Evolutionary conservation across 2,797 vertebrate genomes (phyloP), one percentile per base, ranked within the genome.

Genomic region (Antrozous pallidus): DNA sequence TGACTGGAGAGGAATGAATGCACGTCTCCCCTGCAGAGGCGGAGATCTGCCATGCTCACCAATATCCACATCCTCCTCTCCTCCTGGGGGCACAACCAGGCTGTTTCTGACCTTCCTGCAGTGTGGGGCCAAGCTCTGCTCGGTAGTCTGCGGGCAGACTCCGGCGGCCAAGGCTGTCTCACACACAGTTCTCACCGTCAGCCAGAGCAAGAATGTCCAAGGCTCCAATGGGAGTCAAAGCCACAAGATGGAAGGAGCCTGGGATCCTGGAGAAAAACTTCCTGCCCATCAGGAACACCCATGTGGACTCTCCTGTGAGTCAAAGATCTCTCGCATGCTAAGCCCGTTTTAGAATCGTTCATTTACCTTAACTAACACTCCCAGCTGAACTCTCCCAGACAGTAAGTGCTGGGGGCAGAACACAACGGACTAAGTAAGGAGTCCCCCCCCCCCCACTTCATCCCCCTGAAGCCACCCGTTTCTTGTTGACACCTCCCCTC

Each of bases 141-240:
- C 47, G 11, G 38, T 8, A n/a, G 40, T 9, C 40, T 6, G 0
- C 22, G 45, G 45, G 54, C 28, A 80, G 91, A 36, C 54, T 28
- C 11, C 6, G 17, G 51, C 18, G 47, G 42, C 24, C 13, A 36
- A 70, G 67, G 17, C 45, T 77, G n/a, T 10, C 26, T 86, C 31
- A 8, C 8, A 36, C 47, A 90, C 16, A 45, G 1, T 10, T 36
- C 33, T 58, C 63, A 9, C 22, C 42, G 67, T 67, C 3, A 13
- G 17, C 36, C 20, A 61, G 70, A 78, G n/a, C 7, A 33, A 79
- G 36, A 79, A 31, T 28, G 38, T 18, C 17, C 17, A n/a, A 36
- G 16, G 22, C 26, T 45, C 36, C 0, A 0, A 0, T 24, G 31
- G 24, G 89, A 18, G 49, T 56, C 9, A n/a, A 74, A 65, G 80